phyloP scores from a whole-genome alignment of 2,113 vertebrate genomes.

The Dipodomys merriami region DNA sequence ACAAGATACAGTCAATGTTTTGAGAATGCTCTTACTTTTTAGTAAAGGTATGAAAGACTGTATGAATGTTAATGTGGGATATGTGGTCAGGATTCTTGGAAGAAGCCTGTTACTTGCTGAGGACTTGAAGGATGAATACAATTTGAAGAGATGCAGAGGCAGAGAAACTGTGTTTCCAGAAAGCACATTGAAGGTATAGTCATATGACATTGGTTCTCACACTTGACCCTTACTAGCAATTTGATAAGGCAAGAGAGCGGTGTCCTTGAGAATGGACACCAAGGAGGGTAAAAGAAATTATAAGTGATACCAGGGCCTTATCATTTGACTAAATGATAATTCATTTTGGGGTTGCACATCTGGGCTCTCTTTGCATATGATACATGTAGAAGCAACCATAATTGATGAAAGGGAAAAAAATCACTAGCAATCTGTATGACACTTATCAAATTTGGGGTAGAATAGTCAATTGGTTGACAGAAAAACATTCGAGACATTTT shows the following conservation, averaged over 20 bases:
- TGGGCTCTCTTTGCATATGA: neutral
- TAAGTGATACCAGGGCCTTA: fast-evolving
- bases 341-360: neutral
- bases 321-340: neutral
- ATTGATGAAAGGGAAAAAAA: neutral
- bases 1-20: neutral
- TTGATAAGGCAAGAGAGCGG: neutral
- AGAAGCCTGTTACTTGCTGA: neutral
- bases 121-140: neutral
- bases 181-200: neutral
- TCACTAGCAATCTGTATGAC: neutral
- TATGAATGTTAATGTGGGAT: neutral
- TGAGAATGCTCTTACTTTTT: neutral
- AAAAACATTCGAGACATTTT: neutral
- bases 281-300: neutral
- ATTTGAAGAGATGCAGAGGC: neutral
- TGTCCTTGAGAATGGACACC: neutral
- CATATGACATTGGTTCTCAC: neutral
- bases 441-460: neutral
- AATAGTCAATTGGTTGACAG: neutral
- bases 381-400: neutral
- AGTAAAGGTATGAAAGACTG: neutral
- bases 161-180: neutral
- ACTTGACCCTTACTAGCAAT: neutral
- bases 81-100: neutral